Base-by-base conservation (phyloP, 2,888 invertebrate species). In the Drosophila neotestacea region DNA sequence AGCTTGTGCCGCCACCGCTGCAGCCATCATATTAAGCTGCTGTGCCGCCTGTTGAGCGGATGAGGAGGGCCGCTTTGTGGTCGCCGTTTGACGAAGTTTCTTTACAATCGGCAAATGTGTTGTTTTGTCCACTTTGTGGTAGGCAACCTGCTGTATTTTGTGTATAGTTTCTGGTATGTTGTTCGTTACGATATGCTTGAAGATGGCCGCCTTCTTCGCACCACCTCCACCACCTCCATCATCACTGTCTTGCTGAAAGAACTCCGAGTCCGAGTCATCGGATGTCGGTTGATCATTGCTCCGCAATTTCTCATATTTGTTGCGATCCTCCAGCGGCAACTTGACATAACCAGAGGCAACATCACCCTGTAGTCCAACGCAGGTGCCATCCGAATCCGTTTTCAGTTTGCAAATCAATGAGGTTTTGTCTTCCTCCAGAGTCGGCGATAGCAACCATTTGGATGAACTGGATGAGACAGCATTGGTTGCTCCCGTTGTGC, bases 281-380 rank as follows among this genome's bases (percentile, higher is more conserved):
- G 92, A 94, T 44, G 94, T 94, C 28, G 91, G 91, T 48, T 94
- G 91, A 73, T 95, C 95, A 76, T 94, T 94, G 87, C 94, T 94
- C 2, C 95, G 94, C 50, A 96, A 92, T 90, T 96, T 96, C 85
- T 96, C 96, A 88, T 96, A 96, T 85, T 96, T 96, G 22, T 96
- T 95, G 34, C 96, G 94, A 90, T 96, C 95, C 83, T 96, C 95
- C 4, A 95, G 78, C 0, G 95, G 95, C 0, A 94, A 93, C 79
- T 94, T 94, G 0, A 95, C 94, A 88, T 94, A 95, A 11, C 54
- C 94, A 92, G 81, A 44, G 22, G 60, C 34, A 13, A 47, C 62
- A 34, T 74, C 76, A 2, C 56, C 27, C 16, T 44, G 50, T 2
- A 67, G 30, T 6, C 75, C 79, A 10, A 61, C 68, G 42, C 81